Conservation (phyloP, 2,888 invertebrate genomes). For the Mythimna ferrago region DNA sequence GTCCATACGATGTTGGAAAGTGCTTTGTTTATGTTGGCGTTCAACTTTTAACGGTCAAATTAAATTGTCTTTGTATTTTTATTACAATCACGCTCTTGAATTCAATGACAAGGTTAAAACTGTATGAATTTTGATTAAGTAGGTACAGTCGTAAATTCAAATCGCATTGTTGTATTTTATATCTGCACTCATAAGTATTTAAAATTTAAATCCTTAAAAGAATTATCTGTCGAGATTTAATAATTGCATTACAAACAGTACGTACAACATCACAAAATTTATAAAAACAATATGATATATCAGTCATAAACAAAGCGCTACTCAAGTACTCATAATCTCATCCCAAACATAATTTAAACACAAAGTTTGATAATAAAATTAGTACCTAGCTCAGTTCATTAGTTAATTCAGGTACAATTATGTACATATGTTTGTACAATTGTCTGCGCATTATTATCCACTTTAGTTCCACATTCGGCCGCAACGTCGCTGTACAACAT, state of each 20-base stretch:
- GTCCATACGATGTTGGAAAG: conserved; percentile 43
- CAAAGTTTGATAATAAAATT: conserved; percentile 23
- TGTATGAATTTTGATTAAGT: conserved; percentile 48
- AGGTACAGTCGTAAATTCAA: conserved; percentile 24
- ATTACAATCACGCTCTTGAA: conserved; percentile 51
- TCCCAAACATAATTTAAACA: conserved; percentile 9
- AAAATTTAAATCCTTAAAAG: not conserved
- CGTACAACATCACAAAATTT: conserved; percentile 1
- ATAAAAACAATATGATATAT: not conserved
- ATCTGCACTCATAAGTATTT: not conserved
- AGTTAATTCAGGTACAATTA: conserved; percentile 48
- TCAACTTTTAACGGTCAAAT: conserved; percentile 33
- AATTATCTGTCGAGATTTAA: too few species aligned
- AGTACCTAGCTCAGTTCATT: conserved; percentile 31
- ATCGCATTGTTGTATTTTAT: conserved; percentile 25
- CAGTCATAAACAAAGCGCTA: not conserved
- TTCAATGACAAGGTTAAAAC: conserved; percentile 54
- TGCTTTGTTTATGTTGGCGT: conserved; percentile 39
- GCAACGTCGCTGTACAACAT: conserved; percentile 39
- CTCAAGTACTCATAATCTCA: conserved; percentile 1
- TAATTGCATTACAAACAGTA: too few species aligned
- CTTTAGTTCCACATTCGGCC: conserved; percentile 48
- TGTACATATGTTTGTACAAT: conserved; percentile 20
- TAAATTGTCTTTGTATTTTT: conserved; percentile 37
- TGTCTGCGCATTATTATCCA: conserved; percentile 38